Evolutionary conservation across 2,113 vertebrate species (phyloP), one percentile per base, ranked within the genome.

Genomic region (Paratilapia polleni): DNA sequence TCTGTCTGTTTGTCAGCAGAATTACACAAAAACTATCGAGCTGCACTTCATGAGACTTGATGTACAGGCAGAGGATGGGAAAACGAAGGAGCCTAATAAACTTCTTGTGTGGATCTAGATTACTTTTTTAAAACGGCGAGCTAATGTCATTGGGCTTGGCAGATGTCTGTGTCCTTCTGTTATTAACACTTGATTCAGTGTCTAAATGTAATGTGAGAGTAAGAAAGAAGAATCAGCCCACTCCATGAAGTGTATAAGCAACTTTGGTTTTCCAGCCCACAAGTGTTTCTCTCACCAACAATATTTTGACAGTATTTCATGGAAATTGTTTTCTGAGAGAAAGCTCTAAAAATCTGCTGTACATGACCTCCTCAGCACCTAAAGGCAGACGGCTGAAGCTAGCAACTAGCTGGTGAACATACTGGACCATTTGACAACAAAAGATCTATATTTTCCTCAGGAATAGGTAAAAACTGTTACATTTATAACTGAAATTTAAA

Each of bases 111-210:
- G 10, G 26, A 34, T 73, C 68, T 24, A 9, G 49, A 73, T 34
- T 49, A 54, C 68, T 31, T 73, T 52, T 52, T 8, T 13, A 28
- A 52, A 26, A 52, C 31, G 6, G 43, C 28, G 22, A 7, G 47
- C 31, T 52, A 14, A 41, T 34, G 68, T 73, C 26, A 73, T 54
- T 14, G 68, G 68, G 24, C 43, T 28, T 54, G 47, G 47, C 26
- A 73, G 68, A 73, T 73, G 26, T n/a, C 68, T 28, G 28, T 52
- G 66, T 73, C 66, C 26, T 73, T 73, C 66, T 20, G 66, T 52
- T 52, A 70, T 28, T 73, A 73, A 73, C 68, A 73, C 6, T 73
- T n/a, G 4, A 73, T 54, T 17, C 68, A n/a, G 68, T 31, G 2
- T 54, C 68, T 9, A 52, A 73, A 34, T 34, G 47, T 73, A 28